Conservation (phyloP, 2,888 invertebrate genomes). For the Cyaniris semiargus region DNA sequence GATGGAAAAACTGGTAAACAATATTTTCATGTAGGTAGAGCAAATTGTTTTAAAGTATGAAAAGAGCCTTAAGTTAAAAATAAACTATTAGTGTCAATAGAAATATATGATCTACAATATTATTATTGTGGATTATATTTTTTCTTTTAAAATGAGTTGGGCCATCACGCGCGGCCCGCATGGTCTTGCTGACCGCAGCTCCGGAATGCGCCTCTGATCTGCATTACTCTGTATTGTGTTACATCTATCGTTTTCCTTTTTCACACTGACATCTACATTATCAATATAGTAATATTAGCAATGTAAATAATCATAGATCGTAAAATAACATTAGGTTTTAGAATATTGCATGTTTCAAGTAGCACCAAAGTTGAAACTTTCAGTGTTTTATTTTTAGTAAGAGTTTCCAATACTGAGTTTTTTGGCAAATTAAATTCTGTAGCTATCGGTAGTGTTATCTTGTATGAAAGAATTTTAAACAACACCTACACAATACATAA, state of each 20-base stretch:
- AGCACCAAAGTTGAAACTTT: background rate
- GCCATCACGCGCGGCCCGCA: background rate
- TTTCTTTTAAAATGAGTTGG: background rate
- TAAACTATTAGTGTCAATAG: background rate
- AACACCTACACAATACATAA: too few relatives aligned
- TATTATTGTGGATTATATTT: background rate
- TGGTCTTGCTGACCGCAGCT: conserved; percentile 1
- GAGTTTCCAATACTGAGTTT: too few relatives aligned
- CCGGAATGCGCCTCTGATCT: conserved; percentile 7
- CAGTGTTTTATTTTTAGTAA: too few relatives aligned
- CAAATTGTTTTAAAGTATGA: too few relatives aligned
- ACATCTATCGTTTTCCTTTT: conserved; percentile 1
- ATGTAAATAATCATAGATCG: background rate
- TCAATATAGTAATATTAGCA: background rate
- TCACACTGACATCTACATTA: background rate
- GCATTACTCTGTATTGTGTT: conserved; percentile 12
- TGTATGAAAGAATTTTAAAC: too few relatives aligned
- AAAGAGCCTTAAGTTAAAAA: background rate
- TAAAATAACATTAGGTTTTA: background rate
- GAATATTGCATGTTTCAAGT: background rate
- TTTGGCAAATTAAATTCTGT: too few relatives aligned
- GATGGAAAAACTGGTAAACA: background rate
- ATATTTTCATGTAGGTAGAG: too few relatives aligned
- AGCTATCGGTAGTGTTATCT: too few relatives aligned
- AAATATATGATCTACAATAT: background rate